Conservation (phyloP, 2,113 vertebrate genomes). For the Micromys minutus region DNA sequence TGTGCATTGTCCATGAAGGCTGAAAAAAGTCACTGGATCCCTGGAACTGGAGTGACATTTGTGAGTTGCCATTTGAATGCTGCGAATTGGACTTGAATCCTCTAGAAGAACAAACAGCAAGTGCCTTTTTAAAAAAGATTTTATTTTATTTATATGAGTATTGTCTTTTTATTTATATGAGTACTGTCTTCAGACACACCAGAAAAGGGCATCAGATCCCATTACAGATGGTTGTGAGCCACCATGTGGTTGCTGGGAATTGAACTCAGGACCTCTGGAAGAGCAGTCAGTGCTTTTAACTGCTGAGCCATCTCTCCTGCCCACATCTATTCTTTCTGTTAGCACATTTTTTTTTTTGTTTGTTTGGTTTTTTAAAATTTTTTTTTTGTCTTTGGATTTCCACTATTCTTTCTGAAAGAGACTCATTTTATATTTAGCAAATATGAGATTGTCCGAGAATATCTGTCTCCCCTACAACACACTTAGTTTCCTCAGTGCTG, state of each 20-base stretch:
- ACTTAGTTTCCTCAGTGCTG: neutral
- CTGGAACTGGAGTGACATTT: neutral
- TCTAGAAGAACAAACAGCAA: neutral
- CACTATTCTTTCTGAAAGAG: constrained; percentile 48
- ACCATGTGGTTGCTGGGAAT: too few relatives aligned
- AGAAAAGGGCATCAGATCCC: too few relatives aligned
- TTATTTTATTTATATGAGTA: too few relatives aligned
- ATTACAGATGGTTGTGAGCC: too few relatives aligned
- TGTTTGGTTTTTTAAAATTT: too few relatives aligned
- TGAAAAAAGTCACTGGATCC: neutral
- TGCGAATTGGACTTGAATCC: neutral
- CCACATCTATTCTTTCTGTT: constrained; percentile 11
- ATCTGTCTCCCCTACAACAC: neutral
- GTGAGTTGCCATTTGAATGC: neutral
- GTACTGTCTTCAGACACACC: too few relatives aligned
- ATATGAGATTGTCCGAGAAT: neutral
- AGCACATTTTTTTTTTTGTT: constrained; percentile 41
- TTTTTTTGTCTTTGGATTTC: constrained; percentile 46
- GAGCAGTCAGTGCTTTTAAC: too few relatives aligned
- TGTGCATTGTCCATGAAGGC: neutral
- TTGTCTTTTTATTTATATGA: too few relatives aligned
- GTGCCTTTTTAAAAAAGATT: too few relatives aligned
- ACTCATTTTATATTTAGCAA: neutral
- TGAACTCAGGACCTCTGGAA: too few relatives aligned
- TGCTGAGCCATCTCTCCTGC: too few relatives aligned